These are phyloP conservation scores for Mionectes macconnelli DNA, from an alignment of 2,113 vertebrate genomes.

Conservation along the genomic window DNA sequence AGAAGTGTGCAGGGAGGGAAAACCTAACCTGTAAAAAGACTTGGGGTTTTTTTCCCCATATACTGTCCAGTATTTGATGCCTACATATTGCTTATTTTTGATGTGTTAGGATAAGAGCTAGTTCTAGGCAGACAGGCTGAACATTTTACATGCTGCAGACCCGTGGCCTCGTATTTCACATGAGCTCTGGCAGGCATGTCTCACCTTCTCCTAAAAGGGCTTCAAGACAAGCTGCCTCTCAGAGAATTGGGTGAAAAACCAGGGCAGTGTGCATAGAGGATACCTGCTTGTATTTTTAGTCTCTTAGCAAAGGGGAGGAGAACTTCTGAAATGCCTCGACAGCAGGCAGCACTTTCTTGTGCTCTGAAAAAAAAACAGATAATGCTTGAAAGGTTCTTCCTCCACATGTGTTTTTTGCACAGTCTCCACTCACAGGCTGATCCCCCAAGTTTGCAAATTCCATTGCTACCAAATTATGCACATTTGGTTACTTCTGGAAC, in stretches of 20 bases:
- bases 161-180: fast-evolving
- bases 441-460: background rate
- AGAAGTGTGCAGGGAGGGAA: background rate
- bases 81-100: background rate
- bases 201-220: background rate
- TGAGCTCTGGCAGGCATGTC: background rate
- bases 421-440: background rate
- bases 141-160: background rate
- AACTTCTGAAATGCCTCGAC: background rate
- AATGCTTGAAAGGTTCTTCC: background rate
- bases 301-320: background rate
- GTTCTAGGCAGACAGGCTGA: fast-evolving
- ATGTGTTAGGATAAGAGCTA: background rate
- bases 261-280: background rate
- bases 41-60: background rate
- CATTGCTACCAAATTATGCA: background rate
- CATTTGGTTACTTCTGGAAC: background rate
- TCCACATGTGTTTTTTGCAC: background rate
- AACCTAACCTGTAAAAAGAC: background rate
- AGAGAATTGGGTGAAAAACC: background rate
- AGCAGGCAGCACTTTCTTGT: background rate
- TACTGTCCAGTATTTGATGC: fast-evolving
- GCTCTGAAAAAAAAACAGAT: background rate
- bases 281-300: background rate
- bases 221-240: background rate